A percentile compares a stretch with the other conserved stretches of the same genome.
Conservation (phyloP, 2,113 vertebrate species). For the Sciurus niger region DNA sequence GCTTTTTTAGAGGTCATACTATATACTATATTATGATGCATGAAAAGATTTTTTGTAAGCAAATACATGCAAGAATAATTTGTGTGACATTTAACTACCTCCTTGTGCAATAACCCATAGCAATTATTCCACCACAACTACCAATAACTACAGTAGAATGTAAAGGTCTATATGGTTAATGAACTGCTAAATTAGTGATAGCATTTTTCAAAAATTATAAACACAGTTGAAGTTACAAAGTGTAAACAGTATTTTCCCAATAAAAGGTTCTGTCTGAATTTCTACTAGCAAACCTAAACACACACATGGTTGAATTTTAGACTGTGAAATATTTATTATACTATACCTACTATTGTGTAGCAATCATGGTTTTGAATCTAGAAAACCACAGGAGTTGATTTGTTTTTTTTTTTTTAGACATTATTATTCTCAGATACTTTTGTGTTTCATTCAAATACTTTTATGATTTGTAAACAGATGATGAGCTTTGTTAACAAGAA, state of each 20-base stretch:
- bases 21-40: neutral
- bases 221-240: neutral
- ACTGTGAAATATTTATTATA: neutral
- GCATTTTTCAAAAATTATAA: neutral
- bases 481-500: neutral
- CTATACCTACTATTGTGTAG: neutral
- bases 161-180: neutral
- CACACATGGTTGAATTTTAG: neutral
- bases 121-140: neutral
- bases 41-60: conserved; percentile 13
- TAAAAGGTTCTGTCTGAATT: neutral
- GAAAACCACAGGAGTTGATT: neutral
- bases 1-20: neutral
- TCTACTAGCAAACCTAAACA: neutral
- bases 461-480: neutral
- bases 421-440: neutral
- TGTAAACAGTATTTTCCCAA: neutral
- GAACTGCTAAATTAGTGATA: neutral
- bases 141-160: neutral
- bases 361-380: neutral
- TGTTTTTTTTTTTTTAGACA: neutral
- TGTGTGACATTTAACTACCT: neutral
- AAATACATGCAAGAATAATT: neutral
- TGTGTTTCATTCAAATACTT: conserved; percentile 5
- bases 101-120: neutral